Evolutionary conservation across 2,797 vertebrate species (phyloP), one percentile per base, ranked within the genome.

Genomic region (Enteromius radiatus): DNA sequence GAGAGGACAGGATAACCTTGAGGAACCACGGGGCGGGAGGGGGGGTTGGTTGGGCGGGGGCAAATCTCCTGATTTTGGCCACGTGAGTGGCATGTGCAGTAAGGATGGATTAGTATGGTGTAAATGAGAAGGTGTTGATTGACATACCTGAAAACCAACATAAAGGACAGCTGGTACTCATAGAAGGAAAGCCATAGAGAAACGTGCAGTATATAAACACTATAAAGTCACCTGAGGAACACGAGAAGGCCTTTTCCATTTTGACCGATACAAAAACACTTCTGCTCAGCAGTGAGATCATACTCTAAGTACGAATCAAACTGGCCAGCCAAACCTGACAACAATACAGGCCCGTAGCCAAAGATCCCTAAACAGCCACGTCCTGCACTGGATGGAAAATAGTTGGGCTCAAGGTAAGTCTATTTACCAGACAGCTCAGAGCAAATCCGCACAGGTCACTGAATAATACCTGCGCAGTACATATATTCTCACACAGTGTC

Each of bases 351-450:
- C 43, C 9, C 26, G 36, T 31, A 45, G 79, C 70, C 69, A 81
- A 63, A 73, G 74, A 47, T 56, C n/a, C 17, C 52, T 65, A 38
- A 78, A 82, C 26, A 61, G 70, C 33, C 49, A 56, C 33, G 26
- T 77, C 75, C 68, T 56, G 68, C 59, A 38, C 38, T 68, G 47
- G 74, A 74, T 88, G 80, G 85, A 85, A 88, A 85, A 85, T 79
- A 86, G 69, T 65, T 47, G 64, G 54, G 73, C 43, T 84, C 64
- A 85, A 63, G 71, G 21, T 73, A 82, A 80, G 47, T 67, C 83
- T 84, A 36, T 75, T 86, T 85, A 84, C 84, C 86, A 87, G 83
- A 85, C 83, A 86, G 88, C 83, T 86, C 85, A 89, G 45, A 80
- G 68, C 63, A 86, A 87, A 89, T 87, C 85, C 43, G 38, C 45